A percentile compares a stretch with the other conserved stretches of the same genome.
phyloP scores from a whole-genome alignment of 1,140 invertebrate genomes.

The Drosophila azteca region DNA sequence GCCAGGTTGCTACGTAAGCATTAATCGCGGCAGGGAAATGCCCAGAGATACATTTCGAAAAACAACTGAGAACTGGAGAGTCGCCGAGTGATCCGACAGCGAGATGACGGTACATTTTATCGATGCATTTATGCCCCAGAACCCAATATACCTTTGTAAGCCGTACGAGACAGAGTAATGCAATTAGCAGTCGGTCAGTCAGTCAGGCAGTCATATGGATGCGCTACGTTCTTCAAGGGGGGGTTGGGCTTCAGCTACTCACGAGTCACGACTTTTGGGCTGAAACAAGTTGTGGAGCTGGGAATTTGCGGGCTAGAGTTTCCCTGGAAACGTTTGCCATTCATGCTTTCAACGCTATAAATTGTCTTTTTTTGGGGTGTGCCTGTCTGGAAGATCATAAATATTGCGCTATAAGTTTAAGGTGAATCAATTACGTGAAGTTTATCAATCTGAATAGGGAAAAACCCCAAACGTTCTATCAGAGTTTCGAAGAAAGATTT shows the following conservation, averaged over 20 bases:
- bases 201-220: slow-evolving; percentile 6
- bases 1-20: slow-evolving; percentile 32
- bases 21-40: slow-evolving; percentile 38
- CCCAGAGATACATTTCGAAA: slow-evolving; percentile 35
- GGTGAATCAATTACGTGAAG: slow-evolving; percentile 39
- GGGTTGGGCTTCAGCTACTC: slow-evolving; percentile 1
- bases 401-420: slow-evolving; percentile 30
- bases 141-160: too few species aligned
- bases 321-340: slow-evolving; percentile 58
- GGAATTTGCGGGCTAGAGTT: slow-evolving; percentile 24
- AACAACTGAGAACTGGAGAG: background rate
- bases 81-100: too few species aligned
- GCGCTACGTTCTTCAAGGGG: slow-evolving; percentile 1
- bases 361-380: slow-evolving; percentile 28
- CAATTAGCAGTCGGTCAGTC: slow-evolving; percentile 17
- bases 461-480: slow-evolving; percentile 12
- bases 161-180: too few species aligned
- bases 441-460: slow-evolving; percentile 3
- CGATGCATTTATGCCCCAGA: too few species aligned
- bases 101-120: too few species aligned
- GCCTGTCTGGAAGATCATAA: slow-evolving; percentile 22
- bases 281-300: slow-evolving; percentile 18
- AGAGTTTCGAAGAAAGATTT: too few species aligned
- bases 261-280: slow-evolving; percentile 55
- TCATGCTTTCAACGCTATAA: slow-evolving; percentile 43